phyloP scores from a whole-genome alignment of 1,140 invertebrate species.

The Araneus ventricosus region DNA sequence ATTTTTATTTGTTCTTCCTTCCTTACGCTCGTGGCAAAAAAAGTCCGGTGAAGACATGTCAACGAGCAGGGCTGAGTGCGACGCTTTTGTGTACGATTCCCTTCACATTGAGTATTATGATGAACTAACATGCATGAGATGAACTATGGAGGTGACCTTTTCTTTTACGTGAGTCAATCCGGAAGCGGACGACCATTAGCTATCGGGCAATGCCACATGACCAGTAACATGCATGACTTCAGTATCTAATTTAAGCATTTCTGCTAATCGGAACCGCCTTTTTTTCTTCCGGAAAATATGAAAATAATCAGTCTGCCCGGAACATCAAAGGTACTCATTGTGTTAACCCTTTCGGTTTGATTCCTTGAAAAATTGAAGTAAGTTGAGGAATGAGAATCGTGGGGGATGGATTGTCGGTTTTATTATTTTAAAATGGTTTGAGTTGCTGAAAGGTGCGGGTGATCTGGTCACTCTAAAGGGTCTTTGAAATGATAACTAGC shows the following conservation, averaged over 20 bases:
- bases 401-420: not conserved
- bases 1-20: not conserved
- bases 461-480: not conserved
- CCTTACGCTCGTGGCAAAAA: not conserved
- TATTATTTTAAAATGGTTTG: not conserved
- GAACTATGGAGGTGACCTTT: conserved; percentile 40
- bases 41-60: not conserved
- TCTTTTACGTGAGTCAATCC: conserved; percentile 1
- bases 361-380: not conserved
- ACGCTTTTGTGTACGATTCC: not conserved
- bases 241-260: conserved; percentile 48
- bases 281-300: conserved; percentile 1
- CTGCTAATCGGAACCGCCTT: not conserved
- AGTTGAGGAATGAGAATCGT: not conserved
- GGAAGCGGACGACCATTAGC: conserved; percentile 17
- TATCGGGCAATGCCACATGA: not conserved
- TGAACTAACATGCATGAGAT: conserved; percentile 36
- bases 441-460: not conserved
- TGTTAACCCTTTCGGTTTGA: not conserved
- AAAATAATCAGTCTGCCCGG: not conserved
- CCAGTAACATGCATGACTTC: conserved; percentile 41
- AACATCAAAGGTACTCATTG: not conserved
- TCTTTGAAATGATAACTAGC: not conserved
- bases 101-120: not conserved
- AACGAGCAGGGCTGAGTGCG: not conserved